Percentiles rank a stretch among this genome's conserved stretches.
Evolutionary conservation across 2,888 invertebrate genomes (phyloP).

Genomic region (Yponomeuta malinellus): DNA sequence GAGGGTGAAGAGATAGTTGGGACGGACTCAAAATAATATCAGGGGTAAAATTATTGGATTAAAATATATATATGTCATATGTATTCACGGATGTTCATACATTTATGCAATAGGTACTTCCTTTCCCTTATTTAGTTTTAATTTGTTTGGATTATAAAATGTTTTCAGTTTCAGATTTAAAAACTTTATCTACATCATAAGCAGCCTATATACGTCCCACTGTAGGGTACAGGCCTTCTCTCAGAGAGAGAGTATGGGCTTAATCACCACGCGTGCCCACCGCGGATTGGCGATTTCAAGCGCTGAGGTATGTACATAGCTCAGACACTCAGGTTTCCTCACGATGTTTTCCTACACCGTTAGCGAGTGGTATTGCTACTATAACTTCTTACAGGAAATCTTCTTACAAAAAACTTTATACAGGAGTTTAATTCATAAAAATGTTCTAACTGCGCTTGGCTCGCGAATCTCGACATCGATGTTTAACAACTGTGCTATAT

Average conservation of each 20-base stretch:
- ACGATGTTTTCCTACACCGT: no score
- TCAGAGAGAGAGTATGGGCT: no score
- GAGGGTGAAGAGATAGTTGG: constrained; percentile 29
- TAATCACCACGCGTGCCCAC: no score
- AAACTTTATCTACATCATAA: neutral
- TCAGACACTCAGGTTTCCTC: no score
- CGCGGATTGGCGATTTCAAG: no score
- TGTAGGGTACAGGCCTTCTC: no score
- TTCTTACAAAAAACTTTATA: no score
- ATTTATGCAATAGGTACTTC: neutral
- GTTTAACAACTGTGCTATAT: constrained; percentile 14
- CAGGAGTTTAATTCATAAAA: neutral
- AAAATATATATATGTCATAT: constrained; percentile 14
- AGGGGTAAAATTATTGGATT: constrained; percentile 51
- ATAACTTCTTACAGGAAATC: no score
- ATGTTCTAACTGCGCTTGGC: neutral
- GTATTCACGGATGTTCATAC: neutral
- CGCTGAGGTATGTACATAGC: no score
- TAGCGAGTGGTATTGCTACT: no score
- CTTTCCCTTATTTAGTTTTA: neutral
- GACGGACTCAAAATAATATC: constrained; percentile 53
- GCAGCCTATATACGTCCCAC: no score
- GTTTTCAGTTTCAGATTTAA: neutral
- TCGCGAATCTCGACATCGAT: constrained; percentile 17
- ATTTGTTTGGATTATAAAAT: neutral